These are phyloP conservation scores for Laothoe populi DNA, from an alignment of 2,888 invertebrate genomes.

Conservation along the genomic window DNA sequence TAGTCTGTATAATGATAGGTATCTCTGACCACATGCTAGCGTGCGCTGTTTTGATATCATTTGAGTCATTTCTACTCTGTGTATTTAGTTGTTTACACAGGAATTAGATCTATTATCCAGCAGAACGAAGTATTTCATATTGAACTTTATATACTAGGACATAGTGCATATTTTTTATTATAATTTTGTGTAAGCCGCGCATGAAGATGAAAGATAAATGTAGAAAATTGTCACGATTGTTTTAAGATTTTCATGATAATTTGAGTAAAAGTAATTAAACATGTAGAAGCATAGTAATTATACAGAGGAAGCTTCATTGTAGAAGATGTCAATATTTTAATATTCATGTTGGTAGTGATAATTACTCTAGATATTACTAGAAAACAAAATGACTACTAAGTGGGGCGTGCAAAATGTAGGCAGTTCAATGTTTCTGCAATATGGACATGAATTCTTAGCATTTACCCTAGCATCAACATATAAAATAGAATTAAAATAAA, in stretches of 20 bases:
- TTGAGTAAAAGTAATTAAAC: conserved; percentile 11
- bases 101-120: not conserved
- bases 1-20: not conserved
- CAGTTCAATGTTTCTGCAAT: not conserved
- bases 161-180: not conserved
- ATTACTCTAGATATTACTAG: not conserved
- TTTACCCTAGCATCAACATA: not conserved
- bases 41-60: not conserved
- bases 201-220: not conserved
- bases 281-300: not conserved
- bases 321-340: not conserved
- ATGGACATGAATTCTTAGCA: not conserved
- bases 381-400: not conserved
- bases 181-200: not conserved
- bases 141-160: not conserved
- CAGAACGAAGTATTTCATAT: too few relatives aligned
- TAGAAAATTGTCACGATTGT: not conserved
- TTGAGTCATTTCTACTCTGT: not conserved
- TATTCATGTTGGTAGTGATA: not conserved
- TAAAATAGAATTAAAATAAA: too few relatives aligned
- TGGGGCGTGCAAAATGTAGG: not conserved
- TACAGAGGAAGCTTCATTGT: conserved; percentile 10
- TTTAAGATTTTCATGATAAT: not conserved
- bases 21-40: conserved; percentile 5
- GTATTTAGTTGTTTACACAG: not conserved